Evolutionary conservation across 2,113 vertebrate species (phyloP).

Genomic region (Saccopteryx leptura): DNA sequence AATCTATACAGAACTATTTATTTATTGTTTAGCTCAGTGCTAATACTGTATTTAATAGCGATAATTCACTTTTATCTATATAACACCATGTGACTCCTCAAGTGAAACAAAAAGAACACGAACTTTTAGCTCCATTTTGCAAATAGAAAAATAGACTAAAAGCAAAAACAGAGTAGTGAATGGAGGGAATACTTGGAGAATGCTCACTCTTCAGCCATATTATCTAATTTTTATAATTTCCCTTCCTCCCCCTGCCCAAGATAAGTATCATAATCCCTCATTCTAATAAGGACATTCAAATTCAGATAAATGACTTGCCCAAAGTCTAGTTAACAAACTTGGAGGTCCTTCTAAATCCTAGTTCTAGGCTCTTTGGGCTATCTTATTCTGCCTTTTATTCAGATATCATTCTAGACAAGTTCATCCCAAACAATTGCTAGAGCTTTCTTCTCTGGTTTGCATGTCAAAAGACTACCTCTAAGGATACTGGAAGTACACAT

Average conservation of each 20-base stretch:
- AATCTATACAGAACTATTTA: constrained; percentile 22
- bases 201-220: neutral
- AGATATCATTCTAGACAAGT: neutral
- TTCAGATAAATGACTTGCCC: neutral
- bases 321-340: neutral
- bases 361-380: neutral
- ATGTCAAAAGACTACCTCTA: constrained; percentile 1
- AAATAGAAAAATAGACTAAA: constrained; percentile 32
- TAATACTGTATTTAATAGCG: constrained; percentile 10
- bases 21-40: neutral
- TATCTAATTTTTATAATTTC: neutral
- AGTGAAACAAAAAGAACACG: constrained; percentile 12
- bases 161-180: neutral
- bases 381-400: neutral
- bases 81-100: neutral
- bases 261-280: neutral
- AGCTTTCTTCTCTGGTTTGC: neutral
- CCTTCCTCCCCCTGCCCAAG: neutral
- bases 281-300: neutral
- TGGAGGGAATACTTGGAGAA: neutral
- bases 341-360: neutral
- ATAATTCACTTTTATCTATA: neutral
- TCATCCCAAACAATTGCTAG: neutral
- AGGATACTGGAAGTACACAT: neutral
- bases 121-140: constrained; percentile 8